A percentile compares a stretch with the other conserved stretches of the same genome.
Conservation (phyloP, 2,888 invertebrate species). For the Chymomyza procnemis region DNA sequence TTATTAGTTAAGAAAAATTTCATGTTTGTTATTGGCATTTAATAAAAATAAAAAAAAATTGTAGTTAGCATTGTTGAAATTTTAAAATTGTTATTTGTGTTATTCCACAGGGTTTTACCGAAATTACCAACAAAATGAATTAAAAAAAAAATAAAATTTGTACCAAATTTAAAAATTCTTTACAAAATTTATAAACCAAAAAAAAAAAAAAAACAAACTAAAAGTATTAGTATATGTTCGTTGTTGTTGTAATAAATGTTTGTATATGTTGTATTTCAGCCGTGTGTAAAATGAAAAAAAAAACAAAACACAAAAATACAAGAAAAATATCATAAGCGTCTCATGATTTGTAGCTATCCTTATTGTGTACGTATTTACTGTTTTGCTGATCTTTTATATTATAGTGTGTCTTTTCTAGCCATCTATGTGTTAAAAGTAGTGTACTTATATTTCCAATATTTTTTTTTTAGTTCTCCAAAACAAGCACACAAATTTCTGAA, state of each 20-base stretch:
- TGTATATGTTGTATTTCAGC: constrained; percentile 58
- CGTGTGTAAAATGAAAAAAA: constrained; percentile 31
- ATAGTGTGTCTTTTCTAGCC: neutral
- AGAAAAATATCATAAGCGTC: constrained; percentile 29
- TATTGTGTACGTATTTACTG: constrained; percentile 5
- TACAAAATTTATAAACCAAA: constrained; percentile 38
- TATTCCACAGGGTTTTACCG: constrained; percentile 59
- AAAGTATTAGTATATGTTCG: constrained; percentile 56
- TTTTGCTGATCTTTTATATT: constrained; percentile 8
- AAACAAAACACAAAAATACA: neutral
- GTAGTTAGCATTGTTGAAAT: constrained; percentile 3
- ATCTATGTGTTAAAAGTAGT: constrained; percentile 10
- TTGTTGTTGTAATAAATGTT: constrained; percentile 72
- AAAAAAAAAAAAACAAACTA: constrained; percentile 36
- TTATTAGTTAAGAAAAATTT: neutral
- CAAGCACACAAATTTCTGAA: neutral
- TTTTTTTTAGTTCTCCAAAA: neutral
- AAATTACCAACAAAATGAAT: constrained; percentile 15
- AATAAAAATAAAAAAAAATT: constrained; percentile 2
- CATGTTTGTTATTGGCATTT: constrained; percentile 37
- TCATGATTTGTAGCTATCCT: constrained; percentile 53
- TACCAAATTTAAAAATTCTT: constrained; percentile 34
- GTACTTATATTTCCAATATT: neutral
- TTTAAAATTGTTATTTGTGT: constrained; percentile 25
- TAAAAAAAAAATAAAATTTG: constrained; percentile 12